Base-by-base conservation (phyloP, 2,797 vertebrate species). In the Gila robusta region DNA sequence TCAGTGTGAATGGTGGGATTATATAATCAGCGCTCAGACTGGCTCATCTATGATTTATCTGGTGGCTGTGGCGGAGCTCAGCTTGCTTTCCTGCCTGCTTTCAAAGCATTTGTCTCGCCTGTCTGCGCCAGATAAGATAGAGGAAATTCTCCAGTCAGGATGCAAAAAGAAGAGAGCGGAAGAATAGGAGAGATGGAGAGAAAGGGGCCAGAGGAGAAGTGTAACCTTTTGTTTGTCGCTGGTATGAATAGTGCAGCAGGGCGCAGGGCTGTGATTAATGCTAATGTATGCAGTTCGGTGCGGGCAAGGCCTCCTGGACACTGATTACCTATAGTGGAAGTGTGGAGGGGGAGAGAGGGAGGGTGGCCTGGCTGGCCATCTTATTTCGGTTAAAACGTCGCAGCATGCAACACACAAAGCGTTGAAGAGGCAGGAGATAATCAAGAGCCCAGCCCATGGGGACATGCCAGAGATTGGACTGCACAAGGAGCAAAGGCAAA, bases 351-450 rank as follows among this genome's bases (percentile, higher is more conserved):
- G 88, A 92, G 91, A 94, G 96, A 96, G 93, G 92, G 95, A 96
- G 96, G 95, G 94, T 94, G 96, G 96, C 96, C 96, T 96, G 96
- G 95, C 93, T 94, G 97, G 97, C 96, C 96, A 96, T 96, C 96
- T 97, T 96, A 96, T 97, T 98, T 97, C 97, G 96, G 97, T 97
- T 97, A 97, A 98, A 96, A 96, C 95, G 96, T 96, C 93, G 94
- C 94, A 94, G 92, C 95, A 94, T 94, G 93, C 94, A 92, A 90
- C 93, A 95, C 90, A 87, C 94, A 94, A 96, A 95, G 93, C 88
- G 83, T 91, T 92, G 91, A 94, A 91, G 92, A 94, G 95, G 94
- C 95, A 96, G 94, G 94, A 97, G 94, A 95, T 96, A 96, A 98
- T 98, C 96, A 97, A 96, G 95, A 95, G 93, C 91, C 93, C 89